Percentiles rank a stretch among this genome's conserved stretches.
Evolutionary conservation across 2,113 vertebrate genomes (phyloP).

Genomic region (Poeciliopsis prolifica): DNA sequence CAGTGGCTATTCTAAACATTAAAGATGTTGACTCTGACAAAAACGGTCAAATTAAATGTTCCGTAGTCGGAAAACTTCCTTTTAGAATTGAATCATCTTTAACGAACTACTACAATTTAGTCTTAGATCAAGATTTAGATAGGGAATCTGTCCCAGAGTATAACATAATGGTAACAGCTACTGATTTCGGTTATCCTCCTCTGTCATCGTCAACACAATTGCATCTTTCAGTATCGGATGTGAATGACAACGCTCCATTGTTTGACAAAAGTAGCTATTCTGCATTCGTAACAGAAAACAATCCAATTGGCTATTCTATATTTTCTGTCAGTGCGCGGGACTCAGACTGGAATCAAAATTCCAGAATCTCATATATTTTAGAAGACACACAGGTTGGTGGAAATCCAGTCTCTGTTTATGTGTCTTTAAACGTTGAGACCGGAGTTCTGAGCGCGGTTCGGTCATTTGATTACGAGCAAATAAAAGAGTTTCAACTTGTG

Average conservation of each 20-base stretch:
- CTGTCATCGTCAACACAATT: conserved; percentile 26
- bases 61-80: conserved; percentile 42
- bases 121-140: conserved; percentile 55
- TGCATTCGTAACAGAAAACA: conserved; percentile 50
- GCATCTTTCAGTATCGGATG: conserved; percentile 48
- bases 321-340: conserved; percentile 34
- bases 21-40: conserved; percentile 66
- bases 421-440: conserved; percentile 59
- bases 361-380: conserved; percentile 55
- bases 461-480: conserved; percentile 66
- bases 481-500: conserved; percentile 37
- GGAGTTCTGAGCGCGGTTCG: conserved; percentile 46
- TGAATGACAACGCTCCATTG: conserved; percentile 54
- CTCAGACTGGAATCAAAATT: conserved; percentile 54
- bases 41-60: conserved; percentile 63
- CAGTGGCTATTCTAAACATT: conserved; percentile 59
- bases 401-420: conserved; percentile 36
- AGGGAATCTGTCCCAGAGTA: conserved; percentile 51
- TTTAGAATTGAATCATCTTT: conserved; percentile 62
- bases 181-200: conserved; percentile 27
- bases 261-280: conserved; percentile 29
- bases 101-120: conserved; percentile 65
- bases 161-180: conserved; percentile 51
- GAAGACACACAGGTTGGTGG: conserved; percentile 52
- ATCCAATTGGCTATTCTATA: conserved; percentile 33